Percentiles rank a stretch among this genome's conserved stretches.
Conservation (phyloP, 2,888 invertebrate genomes). For the Apamea epomidion region DNA sequence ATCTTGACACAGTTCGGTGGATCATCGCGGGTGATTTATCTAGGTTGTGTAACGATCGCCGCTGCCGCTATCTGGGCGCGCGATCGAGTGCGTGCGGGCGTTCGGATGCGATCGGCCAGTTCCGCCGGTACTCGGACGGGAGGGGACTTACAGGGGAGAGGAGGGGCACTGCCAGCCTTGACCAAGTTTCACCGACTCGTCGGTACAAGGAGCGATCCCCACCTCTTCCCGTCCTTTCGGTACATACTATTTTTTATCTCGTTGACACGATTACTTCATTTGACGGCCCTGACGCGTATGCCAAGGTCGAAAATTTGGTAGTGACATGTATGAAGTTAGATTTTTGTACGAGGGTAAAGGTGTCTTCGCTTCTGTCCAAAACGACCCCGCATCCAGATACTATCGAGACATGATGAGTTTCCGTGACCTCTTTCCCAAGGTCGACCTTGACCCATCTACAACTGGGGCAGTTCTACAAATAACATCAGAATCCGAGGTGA, state of each 20-base stretch:
- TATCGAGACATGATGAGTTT: slow-evolving; percentile 65
- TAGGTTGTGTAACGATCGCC: slow-evolving; percentile 86
- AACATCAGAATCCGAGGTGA: slow-evolving; percentile 85
- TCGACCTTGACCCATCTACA: slow-evolving; percentile 88
- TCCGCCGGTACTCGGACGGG: slow-evolving; percentile 77
- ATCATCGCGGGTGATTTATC: slow-evolving; percentile 86
- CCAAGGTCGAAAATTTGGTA: slow-evolving; percentile 78
- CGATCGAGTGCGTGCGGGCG: slow-evolving; percentile 82
- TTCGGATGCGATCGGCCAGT: slow-evolving; percentile 82
- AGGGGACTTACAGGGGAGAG: slow-evolving; percentile 73
- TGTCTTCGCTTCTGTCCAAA: slow-evolving; percentile 23
- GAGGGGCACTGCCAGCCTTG: slow-evolving; percentile 86
- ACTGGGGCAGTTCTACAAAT: slow-evolving; percentile 85
- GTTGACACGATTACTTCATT: slow-evolving; percentile 87
- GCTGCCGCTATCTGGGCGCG: slow-evolving; percentile 82
- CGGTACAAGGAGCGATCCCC: slow-evolving; percentile 89
- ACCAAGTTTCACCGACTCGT: slow-evolving; percentile 90
- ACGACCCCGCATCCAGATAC: slow-evolving; percentile 24
- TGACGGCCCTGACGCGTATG: slow-evolving; percentile 78
- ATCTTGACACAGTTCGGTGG: slow-evolving; percentile 88
- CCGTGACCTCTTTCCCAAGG: slow-evolving; percentile 78
- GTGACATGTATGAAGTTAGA: slow-evolving; percentile 53
- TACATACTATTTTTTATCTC: slow-evolving; percentile 80
- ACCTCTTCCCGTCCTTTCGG: slow-evolving; percentile 89
- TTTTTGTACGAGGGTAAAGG: slow-evolving; percentile 13